Conservation (phyloP, 1,140 invertebrate genomes). For the Aphis craccivora region DNA sequence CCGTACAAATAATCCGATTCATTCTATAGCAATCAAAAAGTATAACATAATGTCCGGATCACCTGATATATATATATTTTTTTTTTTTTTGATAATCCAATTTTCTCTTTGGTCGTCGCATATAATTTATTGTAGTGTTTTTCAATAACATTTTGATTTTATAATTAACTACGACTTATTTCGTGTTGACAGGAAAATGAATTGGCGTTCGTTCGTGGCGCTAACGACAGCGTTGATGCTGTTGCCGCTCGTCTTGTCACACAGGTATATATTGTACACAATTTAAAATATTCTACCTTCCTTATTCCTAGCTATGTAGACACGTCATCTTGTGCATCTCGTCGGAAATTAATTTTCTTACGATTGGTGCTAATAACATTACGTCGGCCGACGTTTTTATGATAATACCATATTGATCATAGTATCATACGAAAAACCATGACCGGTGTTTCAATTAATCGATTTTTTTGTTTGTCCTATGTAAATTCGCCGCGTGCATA, state of each 20-base stretch:
- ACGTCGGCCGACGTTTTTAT: neutral
- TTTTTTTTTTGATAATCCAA: neutral
- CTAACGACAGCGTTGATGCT: neutral
- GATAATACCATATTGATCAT: neutral
- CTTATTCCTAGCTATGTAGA: neutral
- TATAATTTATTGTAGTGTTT: neutral
- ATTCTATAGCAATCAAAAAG: neutral
- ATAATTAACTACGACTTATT: neutral
- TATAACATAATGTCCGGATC: neutral
- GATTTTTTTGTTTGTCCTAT: neutral
- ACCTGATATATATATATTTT: neutral
- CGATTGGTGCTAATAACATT: neutral
- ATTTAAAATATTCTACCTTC: neutral
- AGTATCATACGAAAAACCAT: neutral
- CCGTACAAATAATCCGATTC: neutral
- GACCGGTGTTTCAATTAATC: neutral
- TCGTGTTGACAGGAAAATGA: slow-evolving; percentile 46
- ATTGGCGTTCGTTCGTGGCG: neutral
- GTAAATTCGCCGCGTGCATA: neutral
- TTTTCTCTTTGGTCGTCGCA: neutral
- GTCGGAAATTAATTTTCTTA: neutral
- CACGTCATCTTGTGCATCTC: too few species aligned
- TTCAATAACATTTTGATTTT: neutral
- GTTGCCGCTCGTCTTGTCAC: neutral
- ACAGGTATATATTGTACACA: neutral